A percentile compares a stretch with the other conserved stretches of the same genome.
These are phyloP conservation scores for Onychomys arenicola DNA, from an alignment of 2,797 vertebrate genomes.

Conservation along the genomic window DNA sequence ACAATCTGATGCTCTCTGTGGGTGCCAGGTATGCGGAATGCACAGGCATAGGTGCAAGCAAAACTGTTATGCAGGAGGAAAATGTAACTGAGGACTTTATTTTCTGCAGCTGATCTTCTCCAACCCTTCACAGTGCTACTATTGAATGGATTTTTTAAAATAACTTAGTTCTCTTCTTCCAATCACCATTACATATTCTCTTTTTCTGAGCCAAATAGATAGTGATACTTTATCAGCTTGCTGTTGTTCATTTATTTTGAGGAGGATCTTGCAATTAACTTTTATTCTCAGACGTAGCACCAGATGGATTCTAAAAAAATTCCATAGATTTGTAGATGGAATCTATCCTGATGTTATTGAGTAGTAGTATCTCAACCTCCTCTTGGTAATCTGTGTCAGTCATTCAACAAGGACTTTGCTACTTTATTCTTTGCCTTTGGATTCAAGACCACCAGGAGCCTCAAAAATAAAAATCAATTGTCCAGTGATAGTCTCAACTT, in stretches of 20 bases:
- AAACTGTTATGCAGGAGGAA: too few species aligned
- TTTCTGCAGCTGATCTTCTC: background rate
- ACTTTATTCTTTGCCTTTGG: background rate
- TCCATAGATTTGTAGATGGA: background rate
- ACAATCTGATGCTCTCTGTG: background rate
- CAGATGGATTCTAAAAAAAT: background rate
- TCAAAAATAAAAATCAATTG: background rate
- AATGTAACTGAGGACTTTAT: background rate
- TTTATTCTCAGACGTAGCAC: background rate
- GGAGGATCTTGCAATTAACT: background rate
- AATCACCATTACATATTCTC: background rate
- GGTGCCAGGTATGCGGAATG: background rate
- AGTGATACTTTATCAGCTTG: slow-evolving; percentile 8
- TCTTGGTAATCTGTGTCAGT: background rate
- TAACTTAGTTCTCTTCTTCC: background rate
- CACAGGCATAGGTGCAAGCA: background rate
- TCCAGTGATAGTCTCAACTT: background rate
- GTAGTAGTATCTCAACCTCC: background rate
- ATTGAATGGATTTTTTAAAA: background rate
- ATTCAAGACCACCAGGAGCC: background rate
- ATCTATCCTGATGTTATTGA: background rate
- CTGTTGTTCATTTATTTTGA: background rate
- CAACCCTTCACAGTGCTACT: background rate
- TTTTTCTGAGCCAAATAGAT: background rate
- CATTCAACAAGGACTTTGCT: background rate